Evolutionary conservation across 2,113 vertebrate genomes (phyloP).

Genomic region (Nannospalax galili): DNA sequence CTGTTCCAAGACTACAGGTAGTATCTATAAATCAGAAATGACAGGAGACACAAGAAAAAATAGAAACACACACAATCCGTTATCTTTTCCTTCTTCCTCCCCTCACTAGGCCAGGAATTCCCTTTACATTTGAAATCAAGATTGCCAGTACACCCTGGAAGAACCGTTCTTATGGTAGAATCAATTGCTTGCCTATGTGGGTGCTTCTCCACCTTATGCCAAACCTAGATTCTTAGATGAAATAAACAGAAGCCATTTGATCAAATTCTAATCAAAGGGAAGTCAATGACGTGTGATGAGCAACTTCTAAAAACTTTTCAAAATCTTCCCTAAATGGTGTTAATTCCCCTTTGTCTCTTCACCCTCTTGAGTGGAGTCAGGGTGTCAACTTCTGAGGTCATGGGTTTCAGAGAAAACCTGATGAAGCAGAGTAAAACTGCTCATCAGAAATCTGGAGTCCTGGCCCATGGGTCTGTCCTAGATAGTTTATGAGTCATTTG

Average conservation of each 20-base stretch:
- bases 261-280: background rate
- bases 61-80: background rate
- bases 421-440: background rate
- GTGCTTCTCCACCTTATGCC: background rate
- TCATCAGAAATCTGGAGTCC: background rate
- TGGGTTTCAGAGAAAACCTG: background rate
- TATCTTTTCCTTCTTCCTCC: background rate
- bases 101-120: conserved; percentile 10
- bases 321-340: background rate
- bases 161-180: background rate
- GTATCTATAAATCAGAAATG: background rate
- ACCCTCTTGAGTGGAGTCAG: background rate
- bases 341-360: background rate
- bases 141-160: background rate
- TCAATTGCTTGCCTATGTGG: background rate
- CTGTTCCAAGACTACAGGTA: background rate
- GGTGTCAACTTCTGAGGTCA: background rate
- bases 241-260: background rate
- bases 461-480: background rate
- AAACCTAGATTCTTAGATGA: background rate
- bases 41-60: background rate
- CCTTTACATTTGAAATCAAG: background rate
- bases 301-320: conserved; percentile 28
- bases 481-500: background rate
- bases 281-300: background rate